Evolutionary conservation across 2,113 vertebrate species (phyloP).

Genomic region (Pseudonaja textilis): DNA sequence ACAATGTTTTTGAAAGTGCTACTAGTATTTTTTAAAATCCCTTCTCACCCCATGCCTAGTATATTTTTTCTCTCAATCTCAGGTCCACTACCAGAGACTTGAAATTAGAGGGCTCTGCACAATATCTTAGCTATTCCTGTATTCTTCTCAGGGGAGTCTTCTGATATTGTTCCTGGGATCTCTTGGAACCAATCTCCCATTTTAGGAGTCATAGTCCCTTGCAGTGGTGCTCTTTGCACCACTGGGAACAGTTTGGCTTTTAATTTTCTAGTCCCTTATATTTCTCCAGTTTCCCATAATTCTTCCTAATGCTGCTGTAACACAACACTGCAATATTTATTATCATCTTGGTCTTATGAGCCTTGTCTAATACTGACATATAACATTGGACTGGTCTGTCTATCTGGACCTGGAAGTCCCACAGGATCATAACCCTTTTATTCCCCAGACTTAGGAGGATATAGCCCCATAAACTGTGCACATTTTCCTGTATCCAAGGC

Average conservation of each 20-base stretch:
- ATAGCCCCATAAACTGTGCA: neutral
- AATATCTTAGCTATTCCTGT: neutral
- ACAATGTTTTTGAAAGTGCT: neutral
- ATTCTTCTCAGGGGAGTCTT: neutral
- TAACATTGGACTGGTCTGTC: neutral
- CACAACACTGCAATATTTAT: neutral
- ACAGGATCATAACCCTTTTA: neutral
- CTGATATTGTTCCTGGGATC: neutral
- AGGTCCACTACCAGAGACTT: neutral
- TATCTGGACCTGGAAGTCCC: neutral
- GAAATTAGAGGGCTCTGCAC: neutral
- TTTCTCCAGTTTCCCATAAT: neutral
- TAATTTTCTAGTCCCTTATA: neutral
- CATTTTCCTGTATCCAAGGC: neutral
- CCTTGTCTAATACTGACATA: neutral
- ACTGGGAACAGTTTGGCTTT: neutral
- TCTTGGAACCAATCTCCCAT: neutral
- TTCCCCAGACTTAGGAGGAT: neutral
- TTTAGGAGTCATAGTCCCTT: neutral
- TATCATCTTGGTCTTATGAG: neutral
- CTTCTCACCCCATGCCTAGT: neutral
- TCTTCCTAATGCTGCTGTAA: neutral
- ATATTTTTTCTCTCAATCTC: neutral
- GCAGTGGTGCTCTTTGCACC: neutral
- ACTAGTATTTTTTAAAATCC: neutral